Evolutionary conservation across 2,113 vertebrate species (phyloP), one percentile per base, ranked within the genome.

Genomic region (Myotis yumanensis): DNA sequence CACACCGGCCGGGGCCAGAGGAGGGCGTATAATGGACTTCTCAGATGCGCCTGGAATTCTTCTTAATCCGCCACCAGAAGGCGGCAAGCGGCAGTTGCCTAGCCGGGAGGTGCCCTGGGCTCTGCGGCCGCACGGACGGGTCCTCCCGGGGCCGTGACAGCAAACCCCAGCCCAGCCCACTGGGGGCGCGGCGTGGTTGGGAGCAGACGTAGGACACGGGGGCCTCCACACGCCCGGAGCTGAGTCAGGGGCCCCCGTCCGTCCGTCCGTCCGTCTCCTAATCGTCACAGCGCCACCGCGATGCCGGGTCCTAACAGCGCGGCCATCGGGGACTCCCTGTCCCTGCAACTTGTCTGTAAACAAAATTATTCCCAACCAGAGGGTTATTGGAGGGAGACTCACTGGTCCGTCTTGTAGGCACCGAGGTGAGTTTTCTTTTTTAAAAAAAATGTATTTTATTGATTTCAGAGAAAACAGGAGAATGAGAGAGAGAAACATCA

Each of bases 241-340:
- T 25, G 75, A 16, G 28, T 22, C 37, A 6, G 0, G 11, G 11
- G 11, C 32, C 16, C 2, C n/a, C n/a, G n/a, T n/a, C n/a, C n/a
- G n/a, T n/a, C n/a, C n/a, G n/a, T n/a, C 3, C 0, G 0, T 23
- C 48, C 0, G 2, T 5, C 6, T 15, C 43, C 28, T 5, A 30
- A 4, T 3, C 30, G 16, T 22, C 35, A 15, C 43, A 14, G 0
- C 1, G 22, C 12, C n/a, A 5, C 18, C 7, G 20, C 0, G 11
- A 15, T 1, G 6, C 14, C 0, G 11, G 35, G 17, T 7, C 7
- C 22, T 3, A 7, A 11, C 86, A 17, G 5, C 0, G 1, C 16
- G 16, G 3, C 4, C 0, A 3, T 8, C 10, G 0, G 0, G 35
- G 20, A 14, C 52, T 15, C 4, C 1, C 18, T 10, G 7, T 2